Base-by-base conservation (phyloP, 2,113 vertebrate genomes). In the Marcusenius ussheri region DNA sequence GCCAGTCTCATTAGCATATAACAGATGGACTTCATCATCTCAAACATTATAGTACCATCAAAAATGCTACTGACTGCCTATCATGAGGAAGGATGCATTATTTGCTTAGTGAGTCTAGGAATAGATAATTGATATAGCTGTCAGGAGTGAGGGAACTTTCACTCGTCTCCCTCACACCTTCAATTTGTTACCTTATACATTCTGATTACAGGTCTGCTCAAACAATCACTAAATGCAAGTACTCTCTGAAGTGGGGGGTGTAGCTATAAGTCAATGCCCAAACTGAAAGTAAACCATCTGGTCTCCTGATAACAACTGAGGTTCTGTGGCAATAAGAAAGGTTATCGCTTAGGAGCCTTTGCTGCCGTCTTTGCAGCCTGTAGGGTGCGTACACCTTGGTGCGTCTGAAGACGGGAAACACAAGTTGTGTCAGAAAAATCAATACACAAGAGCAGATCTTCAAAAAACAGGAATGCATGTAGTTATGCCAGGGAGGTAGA, bases 1-100 rank as follows among this genome's bases (percentile, higher is more conserved):
- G 24, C 83, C 45, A 21, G 42, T 53, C 50, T 87, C 50, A 53
- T 35, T 51, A n/a, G 24, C 85, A 87, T 87, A 51, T 39, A 86
- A 86, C 83, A 86, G 47, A 87, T 87, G 85, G 85, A 87, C 50
- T 53, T 56, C 85, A 87, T 87, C 85, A 87, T 87, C 24, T 56
- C 27, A 19, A 53, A 56, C 49, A 87, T 87, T 87, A 53, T 47
- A 87, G 31, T 87, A 35, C 27, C 6, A 51, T 87, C 27, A 87
- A 87, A 77, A 53, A 87, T 87, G 13, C 50, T 53, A 56, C 8
- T 7, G 49, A 87, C n/a, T 53, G 7, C 13, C n/a, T 31, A 6
- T 53, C 56, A 53, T 87, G 85, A 87, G 47, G 50, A 13, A 13
- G 85, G 51, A 87, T 56, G 49, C 35, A 87, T 84, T 84, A 47